Percentiles rank a stretch among this genome's conserved stretches.
Evolutionary conservation across 1,140 invertebrate genomes (phyloP).

Genomic region (Lordiphosa collinella): DNA sequence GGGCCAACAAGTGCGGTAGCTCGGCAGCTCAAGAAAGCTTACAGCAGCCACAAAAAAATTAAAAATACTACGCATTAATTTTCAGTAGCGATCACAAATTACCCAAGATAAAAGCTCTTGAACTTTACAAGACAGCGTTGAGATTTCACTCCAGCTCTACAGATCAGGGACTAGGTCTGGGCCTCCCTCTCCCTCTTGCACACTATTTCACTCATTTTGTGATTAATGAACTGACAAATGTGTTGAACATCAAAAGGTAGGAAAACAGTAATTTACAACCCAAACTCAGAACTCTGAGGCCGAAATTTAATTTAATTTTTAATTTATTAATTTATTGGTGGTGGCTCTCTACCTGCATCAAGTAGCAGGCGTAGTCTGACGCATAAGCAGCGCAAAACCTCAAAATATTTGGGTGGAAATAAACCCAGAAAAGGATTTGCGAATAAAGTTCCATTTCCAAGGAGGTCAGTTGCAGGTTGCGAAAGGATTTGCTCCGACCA

Average conservation of each 20-base stretch:
- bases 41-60: conserved; percentile 43
- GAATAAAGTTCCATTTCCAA: conserved; percentile 50
- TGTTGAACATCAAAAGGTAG: conserved; percentile 64
- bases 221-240: conserved; percentile 70
- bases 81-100: conserved; percentile 72
- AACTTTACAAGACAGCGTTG: conserved; percentile 28
- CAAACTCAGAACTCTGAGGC: conserved; percentile 21
- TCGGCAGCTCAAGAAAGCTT: conserved; percentile 22
- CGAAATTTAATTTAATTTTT: conserved; percentile 59
- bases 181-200: not conserved
- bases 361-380: conserved; percentile 42
- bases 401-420: conserved; percentile 65
- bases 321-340: conserved; percentile 50
- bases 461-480: conserved; percentile 34
- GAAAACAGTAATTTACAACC: conserved; percentile 71
- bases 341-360: conserved; percentile 17
- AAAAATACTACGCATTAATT: conserved; percentile 70
- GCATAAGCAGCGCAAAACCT: conserved; percentile 75
- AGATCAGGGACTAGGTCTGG: conserved; percentile 37
- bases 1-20: conserved; percentile 26
- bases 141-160: conserved; percentile 11
- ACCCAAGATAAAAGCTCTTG: conserved; percentile 30
- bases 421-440: conserved; percentile 41
- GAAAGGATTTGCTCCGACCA: conserved; percentile 51
- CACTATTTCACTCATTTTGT: conserved; percentile 9